Base-by-base conservation (phyloP, 2,888 invertebrate species). In the Cheilosia variabilis region DNA sequence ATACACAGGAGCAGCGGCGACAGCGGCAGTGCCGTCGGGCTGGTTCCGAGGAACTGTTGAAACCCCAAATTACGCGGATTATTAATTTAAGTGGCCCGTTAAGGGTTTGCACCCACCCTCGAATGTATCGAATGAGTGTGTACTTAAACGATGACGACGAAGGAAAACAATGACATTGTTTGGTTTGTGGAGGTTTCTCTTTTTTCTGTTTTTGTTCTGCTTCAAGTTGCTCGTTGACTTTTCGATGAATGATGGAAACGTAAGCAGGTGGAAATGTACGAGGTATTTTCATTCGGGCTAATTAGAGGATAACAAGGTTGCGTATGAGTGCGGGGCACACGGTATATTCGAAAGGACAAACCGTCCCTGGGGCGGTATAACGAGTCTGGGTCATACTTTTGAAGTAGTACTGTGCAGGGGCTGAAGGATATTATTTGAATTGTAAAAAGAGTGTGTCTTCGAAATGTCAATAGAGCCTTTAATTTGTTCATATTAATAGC, bases 51-150 rank as follows among this genome's bases (percentile, higher is more conserved):
- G 84, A 87, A 88, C 88, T 89, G 90, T 89, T 90, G 90, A 88
- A 91, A 90, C 90, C 90, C 89, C 88, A 91, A 91, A 91, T 92
- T 91, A 92, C 90, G 90, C 90, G 90, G 91, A 91, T 91, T 92
- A 92, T 92, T 91, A 91, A 91, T 91, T 92, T 91, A 91, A 90
- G 90, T 91, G 90, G 89, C 89, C 89, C 89, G 89, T 89, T 88
- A 87, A 87, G 87, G 76, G 88, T 75, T 83, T 87, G 87, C 77
- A 83, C 72, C 80, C 80, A 77, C 87, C 87, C 79, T 63, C 52
- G 52, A 22, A 10, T 10, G 50, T 13, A 19, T 22, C 83, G 55
- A 77, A 77, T 76, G 86, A 71, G 52, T 76, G 81, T 66, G 52
- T 10, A 86, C 86, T 86, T 86, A 81, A 86, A 81, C 81, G 81